Evolutionary conservation across 2,888 invertebrate species (phyloP), one percentile per base, ranked within the genome.

Genomic region (Agrenia bidenticulata): DNA sequence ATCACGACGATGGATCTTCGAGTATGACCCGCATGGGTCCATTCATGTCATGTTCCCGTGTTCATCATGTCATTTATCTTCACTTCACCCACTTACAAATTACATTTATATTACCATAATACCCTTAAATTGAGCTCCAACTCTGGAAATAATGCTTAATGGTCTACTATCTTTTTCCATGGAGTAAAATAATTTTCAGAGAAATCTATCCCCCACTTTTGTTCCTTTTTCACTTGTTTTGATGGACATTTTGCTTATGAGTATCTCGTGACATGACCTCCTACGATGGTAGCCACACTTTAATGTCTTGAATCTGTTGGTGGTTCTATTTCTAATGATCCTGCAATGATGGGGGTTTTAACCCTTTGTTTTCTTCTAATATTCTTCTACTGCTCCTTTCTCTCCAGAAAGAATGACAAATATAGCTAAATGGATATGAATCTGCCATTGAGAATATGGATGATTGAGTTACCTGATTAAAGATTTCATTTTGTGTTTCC

Each of bases 61-160:
- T 24, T 51, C 51, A 51, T 51, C 51, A 51, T 51, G 24, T 51
- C 51, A 51, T 51, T 51, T 24, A 51, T 51, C 51, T 51, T 51
- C 32, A 32, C 32, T 11, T 32, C 32, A 32, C 32, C 32, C 32
- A 32, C 32, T 32, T 7, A 32, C 32, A 32, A 32, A 32, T 32
- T 32, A 32, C 11, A 32, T 32, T 32, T 32, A 32, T 32, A 32
- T 32, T 32, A 32, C 11, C 11, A 32, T 11, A 4, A 32, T 32
- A 32, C 32, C 5, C 5, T 7, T 32, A 32, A 32, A 11, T 32
- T 11, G 4, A 32, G 11, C 4, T 32, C 32, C 32, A 32, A 11
- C 32, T 32, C 32, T 32, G 11, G 32, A 32, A 32, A 32, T 32
- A 32, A 11, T 32, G 32, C 5, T 32, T 7, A 32, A n/a, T n/a